Percentiles rank a stretch among this genome's conserved stretches.
Evolutionary conservation across 2,888 invertebrate species (phyloP).

Genomic region (Rhynchonema sp.): DNA sequence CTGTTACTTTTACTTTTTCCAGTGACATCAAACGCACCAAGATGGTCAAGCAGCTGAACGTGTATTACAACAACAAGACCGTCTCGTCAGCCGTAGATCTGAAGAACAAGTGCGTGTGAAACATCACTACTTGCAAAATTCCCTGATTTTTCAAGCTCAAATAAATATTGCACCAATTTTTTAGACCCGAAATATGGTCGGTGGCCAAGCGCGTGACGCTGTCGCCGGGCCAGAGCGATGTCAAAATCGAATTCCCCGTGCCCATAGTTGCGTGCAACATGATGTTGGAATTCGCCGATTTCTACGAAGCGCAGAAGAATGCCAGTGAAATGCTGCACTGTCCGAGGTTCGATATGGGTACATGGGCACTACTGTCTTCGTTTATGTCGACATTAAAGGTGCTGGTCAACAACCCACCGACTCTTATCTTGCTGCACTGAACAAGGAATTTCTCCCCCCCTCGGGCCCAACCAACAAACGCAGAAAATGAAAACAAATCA

Average conservation of each 20-base stretch:
- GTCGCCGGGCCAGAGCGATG: slow-evolving; percentile 75
- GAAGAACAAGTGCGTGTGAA: slow-evolving; percentile 53
- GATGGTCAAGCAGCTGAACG: slow-evolving; percentile 60
- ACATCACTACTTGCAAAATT: too few species aligned
- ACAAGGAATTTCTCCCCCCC: too few species aligned
- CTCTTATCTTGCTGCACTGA: too few species aligned
- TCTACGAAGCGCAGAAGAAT: slow-evolving; percentile 82
- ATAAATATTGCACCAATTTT: neutral
- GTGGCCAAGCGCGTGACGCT: slow-evolving; percentile 78
- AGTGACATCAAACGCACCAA: slow-evolving; percentile 89
- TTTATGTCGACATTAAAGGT: slow-evolving; percentile 45
- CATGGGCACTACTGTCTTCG: neutral
- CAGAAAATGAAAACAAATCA: too few species aligned
- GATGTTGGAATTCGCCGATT: slow-evolving; percentile 94
- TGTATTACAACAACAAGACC: slow-evolving; percentile 78
- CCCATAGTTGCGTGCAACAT: slow-evolving; percentile 93
- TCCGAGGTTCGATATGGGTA: neutral
- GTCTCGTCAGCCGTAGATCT: slow-evolving; percentile 92
- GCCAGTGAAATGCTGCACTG: slow-evolving; percentile 63
- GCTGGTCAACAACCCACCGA: too few species aligned
- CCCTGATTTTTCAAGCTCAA: neutral
- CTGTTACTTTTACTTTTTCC: too few species aligned
- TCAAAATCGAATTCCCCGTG: slow-evolving; percentile 72
- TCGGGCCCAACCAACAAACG: too few species aligned
- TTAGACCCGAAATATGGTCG: slow-evolving; percentile 49